Conservation (phyloP, 2,888 invertebrate genomes). For the Rhyacophila evoluta region DNA sequence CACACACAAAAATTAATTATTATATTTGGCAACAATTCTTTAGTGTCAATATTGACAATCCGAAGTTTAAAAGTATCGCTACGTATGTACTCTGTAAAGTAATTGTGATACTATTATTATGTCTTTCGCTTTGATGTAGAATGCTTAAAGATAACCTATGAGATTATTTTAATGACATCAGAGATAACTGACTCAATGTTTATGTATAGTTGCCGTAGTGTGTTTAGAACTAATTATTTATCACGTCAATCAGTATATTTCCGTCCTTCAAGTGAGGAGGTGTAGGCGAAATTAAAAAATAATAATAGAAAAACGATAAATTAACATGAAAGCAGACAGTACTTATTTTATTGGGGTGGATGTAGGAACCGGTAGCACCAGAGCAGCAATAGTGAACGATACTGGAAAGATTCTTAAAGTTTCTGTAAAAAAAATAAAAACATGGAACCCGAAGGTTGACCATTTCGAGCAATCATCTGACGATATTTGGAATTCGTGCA, state of each 20-base stretch:
- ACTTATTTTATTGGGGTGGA: constrained; percentile 87
- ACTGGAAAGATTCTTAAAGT: constrained; percentile 76
- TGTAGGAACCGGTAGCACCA: constrained; percentile 91
- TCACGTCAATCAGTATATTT: neutral
- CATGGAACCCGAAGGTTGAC: constrained; percentile 81
- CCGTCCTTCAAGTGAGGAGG: neutral
- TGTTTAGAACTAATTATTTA: neutral
- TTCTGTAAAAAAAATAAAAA: constrained; percentile 76
- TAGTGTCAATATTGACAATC: neutral
- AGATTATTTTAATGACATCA: constrained; percentile 6
- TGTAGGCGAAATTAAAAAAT: neutral
- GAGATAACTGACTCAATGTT: neutral
- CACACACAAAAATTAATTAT: no score
- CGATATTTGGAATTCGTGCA: constrained; percentile 86
- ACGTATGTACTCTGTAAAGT: neutral
- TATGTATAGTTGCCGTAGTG: neutral
- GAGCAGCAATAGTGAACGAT: constrained; percentile 83
- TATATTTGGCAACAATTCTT: neutral
- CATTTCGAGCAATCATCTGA: constrained; percentile 93
- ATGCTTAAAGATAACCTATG: neutral
- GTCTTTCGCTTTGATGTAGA: neutral
- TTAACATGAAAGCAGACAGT: constrained; percentile 53
- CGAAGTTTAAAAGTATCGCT: neutral
- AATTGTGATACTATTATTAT: no score
- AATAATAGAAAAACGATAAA: no score